Evolutionary conservation across 2,797 vertebrate genomes (phyloP).

Genomic region (Crenichthys baileyi): DNA sequence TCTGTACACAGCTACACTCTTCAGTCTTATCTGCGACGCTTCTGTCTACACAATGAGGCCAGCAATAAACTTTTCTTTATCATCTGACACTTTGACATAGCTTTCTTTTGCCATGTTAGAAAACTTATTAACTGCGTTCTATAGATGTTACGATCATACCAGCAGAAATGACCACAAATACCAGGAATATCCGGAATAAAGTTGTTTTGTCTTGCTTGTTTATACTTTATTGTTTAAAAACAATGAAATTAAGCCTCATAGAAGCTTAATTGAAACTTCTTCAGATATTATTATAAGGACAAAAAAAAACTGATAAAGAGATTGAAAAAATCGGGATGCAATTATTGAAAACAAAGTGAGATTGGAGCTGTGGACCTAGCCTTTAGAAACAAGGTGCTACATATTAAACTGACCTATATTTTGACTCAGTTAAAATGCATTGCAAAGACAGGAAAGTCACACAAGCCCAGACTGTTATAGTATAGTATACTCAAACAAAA

Average conservation of each 20-base stretch:
- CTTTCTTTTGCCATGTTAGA: not conserved
- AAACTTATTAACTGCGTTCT: not conserved
- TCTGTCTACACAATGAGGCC: slow-evolving; percentile 5
- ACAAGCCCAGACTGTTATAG: too few relatives aligned
- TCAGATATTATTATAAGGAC: too few relatives aligned
- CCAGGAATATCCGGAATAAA: not conserved
- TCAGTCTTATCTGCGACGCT: slow-evolving; percentile 7
- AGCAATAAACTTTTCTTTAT: slow-evolving; percentile 14
- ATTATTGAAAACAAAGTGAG: too few relatives aligned
- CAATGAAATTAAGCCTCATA: not conserved
- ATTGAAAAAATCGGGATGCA: too few relatives aligned
- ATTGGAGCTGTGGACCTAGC: too few relatives aligned
- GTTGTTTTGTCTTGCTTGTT: not conserved
- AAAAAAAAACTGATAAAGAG: too few relatives aligned
- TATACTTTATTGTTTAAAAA: not conserved
- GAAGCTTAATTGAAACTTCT: too few relatives aligned
- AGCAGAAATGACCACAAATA: not conserved
- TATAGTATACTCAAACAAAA: too few relatives aligned
- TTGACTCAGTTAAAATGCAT: not conserved
- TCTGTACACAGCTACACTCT: slow-evolving; percentile 5
- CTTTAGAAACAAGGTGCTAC: too few relatives aligned
- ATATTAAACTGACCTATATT: not conserved
- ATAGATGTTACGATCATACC: not conserved
- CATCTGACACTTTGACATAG: slow-evolving; percentile 4
- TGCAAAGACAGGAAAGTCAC: too few relatives aligned